Conservation (phyloP, 2,113 vertebrate genomes). For the Nibea albiflora region DNA sequence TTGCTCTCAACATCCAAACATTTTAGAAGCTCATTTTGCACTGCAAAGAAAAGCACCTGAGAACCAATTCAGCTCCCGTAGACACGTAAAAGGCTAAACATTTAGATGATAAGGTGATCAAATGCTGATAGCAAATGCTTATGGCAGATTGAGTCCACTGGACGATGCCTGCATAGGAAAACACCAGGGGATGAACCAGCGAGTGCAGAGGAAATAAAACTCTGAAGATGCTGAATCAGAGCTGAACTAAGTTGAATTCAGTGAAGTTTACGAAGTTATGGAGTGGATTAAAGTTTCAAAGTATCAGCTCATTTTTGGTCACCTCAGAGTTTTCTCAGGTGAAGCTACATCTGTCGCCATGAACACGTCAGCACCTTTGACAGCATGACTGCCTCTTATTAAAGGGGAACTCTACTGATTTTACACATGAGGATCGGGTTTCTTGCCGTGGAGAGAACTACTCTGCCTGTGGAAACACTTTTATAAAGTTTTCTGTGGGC, state of each 20-base stretch:
- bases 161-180: not conserved
- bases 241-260: slow-evolving; percentile 33
- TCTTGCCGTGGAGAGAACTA: slow-evolving; percentile 13
- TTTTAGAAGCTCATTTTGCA: not conserved
- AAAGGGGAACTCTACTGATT: slow-evolving; percentile 36
- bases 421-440: slow-evolving; percentile 43
- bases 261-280: slow-evolving; percentile 30
- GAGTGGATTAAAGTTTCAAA: slow-evolving; percentile 38
- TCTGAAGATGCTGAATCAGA: slow-evolving; percentile 45
- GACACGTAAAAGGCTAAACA: not conserved
- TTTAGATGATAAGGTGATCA: slow-evolving; percentile 24
- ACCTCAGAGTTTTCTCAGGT: slow-evolving; percentile 42
- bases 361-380: slow-evolving; percentile 29
- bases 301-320: slow-evolving; percentile 13
- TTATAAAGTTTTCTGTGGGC: slow-evolving; percentile 6
- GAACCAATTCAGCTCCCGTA: slow-evolving; percentile 2
- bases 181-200: not conserved
- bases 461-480: slow-evolving; percentile 25
- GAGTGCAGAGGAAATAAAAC: not conserved
- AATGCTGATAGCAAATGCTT: slow-evolving; percentile 16
- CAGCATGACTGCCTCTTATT: slow-evolving; percentile 42
- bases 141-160: slow-evolving; percentile 38
- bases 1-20: not conserved
- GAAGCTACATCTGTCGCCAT: slow-evolving; percentile 3
- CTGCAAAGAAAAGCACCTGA: not conserved